phyloP scores from a whole-genome alignment of 1,140 invertebrate genomes.

The Euura saliciscinereae region DNA sequence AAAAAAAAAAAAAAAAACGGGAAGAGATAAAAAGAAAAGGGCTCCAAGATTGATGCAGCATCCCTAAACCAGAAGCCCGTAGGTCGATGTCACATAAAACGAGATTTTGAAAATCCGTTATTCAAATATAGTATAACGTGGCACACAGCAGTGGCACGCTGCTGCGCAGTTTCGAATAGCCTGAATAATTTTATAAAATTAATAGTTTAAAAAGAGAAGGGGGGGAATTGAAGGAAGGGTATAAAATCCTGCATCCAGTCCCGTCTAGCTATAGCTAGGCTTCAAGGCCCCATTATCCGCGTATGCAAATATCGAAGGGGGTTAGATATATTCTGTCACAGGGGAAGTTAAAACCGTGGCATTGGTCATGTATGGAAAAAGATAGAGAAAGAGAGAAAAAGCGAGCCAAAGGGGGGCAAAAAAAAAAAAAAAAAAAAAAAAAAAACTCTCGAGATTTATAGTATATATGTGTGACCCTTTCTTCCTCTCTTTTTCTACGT shows the following conservation, averaged over 20 bases:
- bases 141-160: slow-evolving; percentile 21
- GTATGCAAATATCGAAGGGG: slow-evolving; percentile 54
- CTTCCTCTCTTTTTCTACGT: neutral
- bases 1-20: too few relatives aligned
- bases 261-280: neutral
- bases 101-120: slow-evolving; percentile 62
- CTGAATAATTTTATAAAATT: slow-evolving; percentile 62
- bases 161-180: slow-evolving; percentile 37
- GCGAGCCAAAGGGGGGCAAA: slow-evolving; percentile 27
- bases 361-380: slow-evolving; percentile 11
- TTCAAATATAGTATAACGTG: slow-evolving; percentile 50
- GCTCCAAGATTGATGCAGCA: neutral
- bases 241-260: slow-evolving; percentile 34
- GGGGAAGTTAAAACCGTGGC: slow-evolving; percentile 2
- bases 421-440: slow-evolving; percentile 18
- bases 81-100: slow-evolving; percentile 40
- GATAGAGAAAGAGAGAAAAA: slow-evolving; percentile 30
- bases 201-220: slow-evolving; percentile 41
- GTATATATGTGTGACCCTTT: slow-evolving; percentile 29
- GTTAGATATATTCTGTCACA: neutral
- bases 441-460: slow-evolving; percentile 59
- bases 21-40: too few relatives aligned
- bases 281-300: slow-evolving; percentile 48
- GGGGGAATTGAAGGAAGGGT: slow-evolving; percentile 39
- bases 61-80: neutral